Base-by-base conservation (phyloP, 2,888 invertebrate species). In the Tupiocoris notatus region DNA sequence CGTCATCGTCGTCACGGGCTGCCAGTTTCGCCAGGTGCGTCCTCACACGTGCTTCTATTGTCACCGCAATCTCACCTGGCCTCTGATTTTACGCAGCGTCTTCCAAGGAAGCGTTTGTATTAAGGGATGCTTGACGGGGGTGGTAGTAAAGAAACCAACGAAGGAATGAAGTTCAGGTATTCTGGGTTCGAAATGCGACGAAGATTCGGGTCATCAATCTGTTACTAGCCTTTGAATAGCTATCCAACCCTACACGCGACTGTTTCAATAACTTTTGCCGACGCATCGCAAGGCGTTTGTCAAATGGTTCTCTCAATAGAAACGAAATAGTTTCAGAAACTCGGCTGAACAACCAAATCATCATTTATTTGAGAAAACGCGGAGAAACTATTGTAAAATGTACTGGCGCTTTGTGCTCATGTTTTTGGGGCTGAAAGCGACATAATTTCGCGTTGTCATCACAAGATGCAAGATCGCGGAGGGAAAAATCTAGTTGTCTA, bases 31-130 rank as follows among this genome's bases (percentile, higher is more conserved):
- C 74, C 74, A 74, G 74, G 74, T 74, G 74, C 64, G 17, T 22
- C 20, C 23, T 22, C 74, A 74, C 74, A 74, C 74, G 74, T 74
- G 74, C 74, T 63, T 62, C 74, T 64, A 23, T 74, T 74, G 74
- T 74, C 74, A 63, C 63, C 70, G 59, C 39, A 7, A 3, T 3
- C 12, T 12, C 39, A 39, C 39, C 39, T 39, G 39, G 39, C 12
- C 39, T 39, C 39, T 7, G 39, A 39, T 39, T 39, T 39, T 39
- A 39, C 39, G 39, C 6, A 12, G 39, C 39, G 39, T 39, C 39
- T 39, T 39, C 39, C 39, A 39, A 39, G 39, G 39, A 39, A 39
- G 39, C 3, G 39, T 39, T 39, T 39, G 39, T 39, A 39, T 12
- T 12, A 39, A 39, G 39, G 39, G 39, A 3, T 39, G 39, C 39